These are phyloP conservation scores for Styela clava DNA, from an alignment of 23 tunicate genomes.

Conservation along the genomic window DNA sequence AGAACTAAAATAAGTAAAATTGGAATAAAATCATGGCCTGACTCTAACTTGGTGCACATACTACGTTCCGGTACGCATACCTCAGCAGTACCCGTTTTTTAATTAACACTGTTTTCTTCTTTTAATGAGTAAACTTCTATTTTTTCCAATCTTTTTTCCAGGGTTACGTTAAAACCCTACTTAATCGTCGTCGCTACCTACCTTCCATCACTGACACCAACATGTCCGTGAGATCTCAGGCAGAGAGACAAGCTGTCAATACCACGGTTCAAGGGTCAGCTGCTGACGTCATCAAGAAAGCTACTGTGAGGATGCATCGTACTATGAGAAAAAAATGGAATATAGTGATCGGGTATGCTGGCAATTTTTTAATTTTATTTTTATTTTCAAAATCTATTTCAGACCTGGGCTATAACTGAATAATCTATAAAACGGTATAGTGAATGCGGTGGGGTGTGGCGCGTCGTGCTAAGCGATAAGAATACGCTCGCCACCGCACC, in stretches of 20 bases:
- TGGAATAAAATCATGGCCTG: too few relatives aligned
- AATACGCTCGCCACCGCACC: not conserved
- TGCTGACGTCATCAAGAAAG: constrained; percentile 82
- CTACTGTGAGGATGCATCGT: constrained; percentile 45
- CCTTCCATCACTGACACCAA: constrained; percentile 44
- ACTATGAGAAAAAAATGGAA: constrained; percentile 4
- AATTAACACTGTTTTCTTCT: too few relatives aligned
- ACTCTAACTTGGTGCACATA: too few relatives aligned
- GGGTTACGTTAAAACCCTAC: constrained; percentile 64
- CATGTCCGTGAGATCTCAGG: constrained; percentile 40
- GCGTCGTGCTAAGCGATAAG: not conserved
- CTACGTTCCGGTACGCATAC: too few relatives aligned
- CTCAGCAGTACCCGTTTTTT: too few relatives aligned
- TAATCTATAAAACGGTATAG: too few relatives aligned
- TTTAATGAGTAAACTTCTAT: too few relatives aligned
- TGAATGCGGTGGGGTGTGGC: not conserved
- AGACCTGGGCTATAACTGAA: too few relatives aligned
- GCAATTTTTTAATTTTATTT: too few relatives aligned
- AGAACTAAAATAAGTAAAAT: too few relatives aligned
- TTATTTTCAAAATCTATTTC: not conserved
- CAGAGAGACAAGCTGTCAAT: constrained; percentile 88
- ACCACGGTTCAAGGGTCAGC: constrained; percentile 86
- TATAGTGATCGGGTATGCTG: constrained; percentile 1
- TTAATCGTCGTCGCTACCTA: constrained; percentile 59
- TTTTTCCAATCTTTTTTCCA: too few relatives aligned